Evolutionary conservation across 2,888 invertebrate species (phyloP).

Genomic region (Gastracanthus pulcherrimus): DNA sequence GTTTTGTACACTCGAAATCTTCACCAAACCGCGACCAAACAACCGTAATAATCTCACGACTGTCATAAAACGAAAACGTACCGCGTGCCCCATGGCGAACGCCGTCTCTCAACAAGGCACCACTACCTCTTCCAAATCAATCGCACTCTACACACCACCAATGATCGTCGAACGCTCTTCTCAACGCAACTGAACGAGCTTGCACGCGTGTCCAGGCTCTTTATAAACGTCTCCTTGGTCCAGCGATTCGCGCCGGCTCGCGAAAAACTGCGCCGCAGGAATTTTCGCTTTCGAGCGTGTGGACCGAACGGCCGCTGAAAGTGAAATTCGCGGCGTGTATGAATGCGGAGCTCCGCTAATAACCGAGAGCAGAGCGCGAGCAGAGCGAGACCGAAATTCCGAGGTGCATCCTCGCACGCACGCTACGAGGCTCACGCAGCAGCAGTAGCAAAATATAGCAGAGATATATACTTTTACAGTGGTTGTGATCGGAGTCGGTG

Average conservation of each 20-base stretch:
- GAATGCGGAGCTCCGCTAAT: slow-evolving; percentile 11
- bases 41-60: too few species aligned
- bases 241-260: slow-evolving; percentile 59
- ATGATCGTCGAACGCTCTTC: slow-evolving; percentile 5
- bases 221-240: slow-evolving; percentile 64
- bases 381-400: slow-evolving; percentile 14
- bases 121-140: background rate
- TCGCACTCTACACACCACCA: background rate
- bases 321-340: slow-evolving; percentile 56
- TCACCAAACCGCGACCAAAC: background rate
- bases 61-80: too few species aligned
- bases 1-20: background rate
- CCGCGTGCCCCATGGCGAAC: slow-evolving; percentile 67
- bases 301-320: slow-evolving; percentile 52
- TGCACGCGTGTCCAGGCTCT: slow-evolving; percentile 64
- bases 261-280: slow-evolving; percentile 56
- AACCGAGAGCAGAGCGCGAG: background rate
- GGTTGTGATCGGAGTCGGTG: too few species aligned
- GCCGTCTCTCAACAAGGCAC: background rate
- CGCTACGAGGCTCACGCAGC: background rate
- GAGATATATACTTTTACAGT: too few species aligned
- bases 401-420: background rate
- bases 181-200: slow-evolving; percentile 62
- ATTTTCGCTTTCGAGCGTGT: slow-evolving; percentile 48
- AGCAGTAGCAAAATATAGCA: too few species aligned